Conservation (phyloP, 2,113 vertebrate genomes). For the Cynoglossus semilaevis region DNA sequence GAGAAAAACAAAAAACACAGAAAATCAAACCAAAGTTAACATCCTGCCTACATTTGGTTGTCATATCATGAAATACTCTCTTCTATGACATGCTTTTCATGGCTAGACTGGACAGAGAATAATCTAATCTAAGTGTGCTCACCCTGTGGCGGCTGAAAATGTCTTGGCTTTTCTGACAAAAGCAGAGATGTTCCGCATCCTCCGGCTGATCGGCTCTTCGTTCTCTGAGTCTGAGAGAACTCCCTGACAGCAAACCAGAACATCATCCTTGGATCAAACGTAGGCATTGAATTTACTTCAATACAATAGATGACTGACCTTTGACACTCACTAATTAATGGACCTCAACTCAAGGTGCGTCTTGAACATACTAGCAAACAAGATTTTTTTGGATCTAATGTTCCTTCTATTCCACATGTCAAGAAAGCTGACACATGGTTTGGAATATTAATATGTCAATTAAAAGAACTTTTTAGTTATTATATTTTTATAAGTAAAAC, state of each 20-base stretch:
- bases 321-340: background rate
- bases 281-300: background rate
- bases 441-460: too few species aligned
- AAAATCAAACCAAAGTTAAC: background rate
- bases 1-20: slow-evolving; percentile 20
- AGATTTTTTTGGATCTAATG: too few species aligned
- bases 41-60: background rate
- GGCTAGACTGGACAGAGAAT: background rate
- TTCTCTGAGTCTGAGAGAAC: slow-evolving; percentile 93
- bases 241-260: slow-evolving; percentile 25
- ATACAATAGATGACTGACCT: background rate
- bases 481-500: too few species aligned
- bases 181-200: slow-evolving; percentile 83
- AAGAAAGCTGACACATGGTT: too few species aligned
- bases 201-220: slow-evolving; percentile 86
- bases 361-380: too few species aligned
- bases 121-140: background rate
- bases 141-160: slow-evolving; percentile 33
- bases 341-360: background rate
- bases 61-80: background rate
- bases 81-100: too few species aligned
- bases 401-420: too few species aligned
- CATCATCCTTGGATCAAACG: background rate
- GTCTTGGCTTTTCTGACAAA: slow-evolving; percentile 84
- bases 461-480: too few species aligned